Conservation (phyloP, 2,113 vertebrate species). For the Penelope pileata region DNA sequence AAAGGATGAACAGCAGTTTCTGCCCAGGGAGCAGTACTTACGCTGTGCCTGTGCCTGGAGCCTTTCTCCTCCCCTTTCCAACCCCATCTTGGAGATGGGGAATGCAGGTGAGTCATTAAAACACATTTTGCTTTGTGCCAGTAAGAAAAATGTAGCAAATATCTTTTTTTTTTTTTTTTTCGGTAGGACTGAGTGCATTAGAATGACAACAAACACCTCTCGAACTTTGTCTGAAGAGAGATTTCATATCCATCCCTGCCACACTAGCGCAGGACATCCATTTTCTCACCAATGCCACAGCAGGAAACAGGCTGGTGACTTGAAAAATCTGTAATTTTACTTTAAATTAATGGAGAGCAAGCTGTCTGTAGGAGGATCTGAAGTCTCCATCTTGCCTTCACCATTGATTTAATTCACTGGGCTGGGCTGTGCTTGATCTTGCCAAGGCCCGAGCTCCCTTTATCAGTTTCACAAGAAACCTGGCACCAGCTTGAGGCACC, state of each 20-base stretch:
- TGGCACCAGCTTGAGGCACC: not conserved
- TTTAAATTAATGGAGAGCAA: not conserved
- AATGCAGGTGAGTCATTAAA: not conserved
- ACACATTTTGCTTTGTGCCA: not conserved
- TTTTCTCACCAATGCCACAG: not conserved
- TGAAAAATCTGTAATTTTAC: not conserved
- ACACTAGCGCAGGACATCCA: fast-evolving
- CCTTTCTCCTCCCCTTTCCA: not conserved
- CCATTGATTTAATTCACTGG: not conserved
- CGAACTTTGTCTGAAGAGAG: not conserved
- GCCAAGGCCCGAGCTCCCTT: not conserved
- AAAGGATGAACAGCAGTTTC: too few species aligned
- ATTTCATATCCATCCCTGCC: not conserved
- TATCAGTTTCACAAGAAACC: not conserved
- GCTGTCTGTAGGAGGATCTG: not conserved
- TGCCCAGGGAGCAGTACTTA: too few species aligned
- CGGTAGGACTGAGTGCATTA: not conserved
- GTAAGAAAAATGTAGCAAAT: not conserved
- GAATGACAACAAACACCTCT: not conserved
- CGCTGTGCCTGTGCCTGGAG: not conserved
- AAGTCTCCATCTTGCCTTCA: not conserved
- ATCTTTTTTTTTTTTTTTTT: not conserved
- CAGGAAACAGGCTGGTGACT: not conserved
- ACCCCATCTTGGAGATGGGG: not conserved
- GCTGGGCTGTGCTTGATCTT: not conserved